Conservation (phyloP, 92 coral and sea anemone genomes). For the Heliopora coerulea region DNA sequence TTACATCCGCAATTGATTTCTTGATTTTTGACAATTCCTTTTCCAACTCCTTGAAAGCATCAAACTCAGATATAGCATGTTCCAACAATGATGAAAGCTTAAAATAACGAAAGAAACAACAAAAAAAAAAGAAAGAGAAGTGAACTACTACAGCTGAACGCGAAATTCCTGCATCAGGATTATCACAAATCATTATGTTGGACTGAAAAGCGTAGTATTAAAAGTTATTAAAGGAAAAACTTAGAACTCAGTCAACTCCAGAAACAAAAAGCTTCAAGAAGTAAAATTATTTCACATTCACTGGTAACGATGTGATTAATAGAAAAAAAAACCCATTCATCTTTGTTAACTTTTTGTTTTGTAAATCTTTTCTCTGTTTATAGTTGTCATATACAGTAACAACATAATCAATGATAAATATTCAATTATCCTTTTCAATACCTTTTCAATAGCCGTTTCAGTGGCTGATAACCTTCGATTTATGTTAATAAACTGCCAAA, state of each 20-base stretch:
- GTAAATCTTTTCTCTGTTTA: not conserved
- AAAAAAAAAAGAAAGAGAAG: too few species aligned
- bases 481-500: constrained; percentile 97
- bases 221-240: too few species aligned
- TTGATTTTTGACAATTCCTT: constrained; percentile 66
- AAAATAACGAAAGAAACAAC: not conserved
- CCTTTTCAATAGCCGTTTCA: constrained; percentile 96
- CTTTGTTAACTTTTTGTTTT: too few species aligned
- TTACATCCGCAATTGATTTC: constrained; percentile 70
- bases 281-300: too few species aligned
- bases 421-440: constrained; percentile 7
- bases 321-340: too few species aligned
- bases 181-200: too few species aligned
- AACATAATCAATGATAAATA: not conserved
- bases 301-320: too few species aligned
- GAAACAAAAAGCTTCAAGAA: too few species aligned
- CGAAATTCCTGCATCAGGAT: too few species aligned
- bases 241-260: too few species aligned
- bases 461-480: constrained; percentile 93
- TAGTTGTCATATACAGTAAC: not conserved
- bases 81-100: constrained; percentile 83
- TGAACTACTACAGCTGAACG: too few species aligned
- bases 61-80: constrained; percentile 79
- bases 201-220: too few species aligned
- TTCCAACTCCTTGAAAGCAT: constrained; percentile 72